A percentile compares a stretch with the other conserved stretches of the same genome.
Evolutionary conservation across 2,888 invertebrate species (phyloP).

Genomic region (Schizotus pectinicornis): DNA sequence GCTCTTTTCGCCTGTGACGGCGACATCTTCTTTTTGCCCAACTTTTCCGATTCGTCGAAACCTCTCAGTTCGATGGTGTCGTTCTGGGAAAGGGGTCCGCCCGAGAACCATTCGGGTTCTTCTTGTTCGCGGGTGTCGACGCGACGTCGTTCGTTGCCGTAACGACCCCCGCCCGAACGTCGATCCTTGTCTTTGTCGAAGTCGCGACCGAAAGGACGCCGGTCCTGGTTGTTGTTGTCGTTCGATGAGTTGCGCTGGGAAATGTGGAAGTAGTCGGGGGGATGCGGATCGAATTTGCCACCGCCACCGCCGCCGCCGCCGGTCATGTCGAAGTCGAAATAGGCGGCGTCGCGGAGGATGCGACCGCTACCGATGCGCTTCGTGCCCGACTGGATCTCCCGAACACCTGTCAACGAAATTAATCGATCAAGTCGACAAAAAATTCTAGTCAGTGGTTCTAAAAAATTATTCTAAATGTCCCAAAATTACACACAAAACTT

Average conservation of each 20-base stretch:
- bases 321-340: constrained; percentile 45
- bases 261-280: constrained; percentile 1
- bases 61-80: constrained; percentile 94
- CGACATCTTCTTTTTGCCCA: constrained; percentile 56
- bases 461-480: too few relatives aligned
- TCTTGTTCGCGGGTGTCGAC: constrained; percentile 55
- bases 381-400: constrained; percentile 43
- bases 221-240: constrained; percentile 39
- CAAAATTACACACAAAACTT: too few relatives aligned
- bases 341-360: constrained; percentile 63
- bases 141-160: constrained; percentile 37
- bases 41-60: constrained; percentile 77
- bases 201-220: constrained; percentile 32
- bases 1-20: constrained; percentile 59
- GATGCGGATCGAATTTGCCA: constrained; percentile 39
- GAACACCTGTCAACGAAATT: constrained; percentile 21
- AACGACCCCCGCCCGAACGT: constrained; percentile 42
- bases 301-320: constrained; percentile 39
- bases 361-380: constrained; percentile 87
- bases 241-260: constrained; percentile 34
- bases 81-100: constrained; percentile 87
- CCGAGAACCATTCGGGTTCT: constrained; percentile 90
- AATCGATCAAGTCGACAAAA: too few relatives aligned
- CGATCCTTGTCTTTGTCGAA: constrained; percentile 30
- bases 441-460: too few relatives aligned